phyloP scores from a whole-genome alignment of 2,888 invertebrate species.

The Seira sanloemensis region DNA sequence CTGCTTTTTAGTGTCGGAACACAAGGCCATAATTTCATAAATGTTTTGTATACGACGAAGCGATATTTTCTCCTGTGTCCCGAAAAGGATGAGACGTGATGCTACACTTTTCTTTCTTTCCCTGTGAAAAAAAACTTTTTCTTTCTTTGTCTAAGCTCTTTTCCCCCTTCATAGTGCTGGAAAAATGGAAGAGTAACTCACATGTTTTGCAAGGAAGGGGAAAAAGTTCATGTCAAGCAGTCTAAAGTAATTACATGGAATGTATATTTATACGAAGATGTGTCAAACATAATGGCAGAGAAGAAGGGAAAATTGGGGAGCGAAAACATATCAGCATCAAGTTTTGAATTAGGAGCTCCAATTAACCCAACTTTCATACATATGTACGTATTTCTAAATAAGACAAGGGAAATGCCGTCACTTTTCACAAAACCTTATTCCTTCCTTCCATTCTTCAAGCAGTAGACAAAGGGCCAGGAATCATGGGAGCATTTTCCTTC shows the following conservation, averaged over 20 bases:
- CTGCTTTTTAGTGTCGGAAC: slow-evolving; percentile 7
- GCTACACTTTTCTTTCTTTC: not conserved
- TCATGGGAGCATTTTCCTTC: not conserved
- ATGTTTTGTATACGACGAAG: slow-evolving; percentile 19
- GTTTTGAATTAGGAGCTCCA: not conserved
- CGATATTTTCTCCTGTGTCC: not conserved
- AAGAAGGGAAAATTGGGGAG: not conserved
- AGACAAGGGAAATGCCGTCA: not conserved
- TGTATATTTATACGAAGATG: not conserved
- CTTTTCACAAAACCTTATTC: too few relatives aligned
- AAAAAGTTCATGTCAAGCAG: not conserved
- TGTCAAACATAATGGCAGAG: not conserved
- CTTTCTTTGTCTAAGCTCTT: not conserved
- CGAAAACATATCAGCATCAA: not conserved
- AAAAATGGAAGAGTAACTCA: not conserved
- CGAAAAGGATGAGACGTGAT: not conserved
- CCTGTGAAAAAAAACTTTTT: not conserved
- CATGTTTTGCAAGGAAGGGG: not conserved
- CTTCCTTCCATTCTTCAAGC: too few relatives aligned
- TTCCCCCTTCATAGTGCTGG: not conserved
- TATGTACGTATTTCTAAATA: not conserved
- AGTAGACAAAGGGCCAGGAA: not conserved
- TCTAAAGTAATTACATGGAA: not conserved
- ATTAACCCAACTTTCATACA: not conserved
- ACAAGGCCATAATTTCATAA: not conserved